Evolutionary conservation across 2,797 vertebrate genomes (phyloP).

Genomic region (Microctenopoma stevenorrisi): DNA sequence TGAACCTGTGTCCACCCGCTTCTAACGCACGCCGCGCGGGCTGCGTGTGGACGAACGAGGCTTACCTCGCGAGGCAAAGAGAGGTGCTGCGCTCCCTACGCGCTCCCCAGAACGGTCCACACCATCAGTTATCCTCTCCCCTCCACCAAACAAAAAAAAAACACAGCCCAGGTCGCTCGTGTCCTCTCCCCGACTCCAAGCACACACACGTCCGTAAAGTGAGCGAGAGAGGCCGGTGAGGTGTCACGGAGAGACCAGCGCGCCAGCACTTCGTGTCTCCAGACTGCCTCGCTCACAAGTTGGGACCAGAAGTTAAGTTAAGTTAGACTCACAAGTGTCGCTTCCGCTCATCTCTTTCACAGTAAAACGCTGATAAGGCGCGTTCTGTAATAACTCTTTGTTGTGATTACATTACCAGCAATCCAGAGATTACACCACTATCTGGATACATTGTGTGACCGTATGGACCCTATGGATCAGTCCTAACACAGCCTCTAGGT

Average conservation of each 20-base stretch:
- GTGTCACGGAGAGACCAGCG: background rate
- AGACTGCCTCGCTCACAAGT: constrained; percentile 31
- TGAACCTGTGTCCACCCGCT: rapidly evolving
- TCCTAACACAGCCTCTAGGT: too few relatives aligned
- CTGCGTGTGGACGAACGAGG: background rate
- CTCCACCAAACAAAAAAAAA: background rate
- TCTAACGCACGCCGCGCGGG: background rate
- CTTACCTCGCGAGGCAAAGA: constrained; percentile 39
- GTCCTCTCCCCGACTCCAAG: background rate
- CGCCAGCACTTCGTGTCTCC: constrained; percentile 3
- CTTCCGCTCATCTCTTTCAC: constrained; percentile 33
- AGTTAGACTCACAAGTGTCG: background rate
- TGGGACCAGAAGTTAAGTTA: constrained; percentile 31
- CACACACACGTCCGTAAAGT: background rate
- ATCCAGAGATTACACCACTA: too few relatives aligned
- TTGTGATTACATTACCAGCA: too few relatives aligned
- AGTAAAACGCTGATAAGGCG: constrained; percentile 43
- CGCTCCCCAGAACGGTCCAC: constrained; percentile 32
- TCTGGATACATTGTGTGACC: too few relatives aligned
- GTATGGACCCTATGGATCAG: too few relatives aligned
- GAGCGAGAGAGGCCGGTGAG: background rate
- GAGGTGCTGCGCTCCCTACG: constrained; percentile 36
- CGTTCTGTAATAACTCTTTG: too few relatives aligned
- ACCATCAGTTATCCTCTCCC: constrained; percentile 38
- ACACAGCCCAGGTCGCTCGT: background rate